Conservation (phyloP, 2,113 vertebrate species). For the Monopterus albus region DNA sequence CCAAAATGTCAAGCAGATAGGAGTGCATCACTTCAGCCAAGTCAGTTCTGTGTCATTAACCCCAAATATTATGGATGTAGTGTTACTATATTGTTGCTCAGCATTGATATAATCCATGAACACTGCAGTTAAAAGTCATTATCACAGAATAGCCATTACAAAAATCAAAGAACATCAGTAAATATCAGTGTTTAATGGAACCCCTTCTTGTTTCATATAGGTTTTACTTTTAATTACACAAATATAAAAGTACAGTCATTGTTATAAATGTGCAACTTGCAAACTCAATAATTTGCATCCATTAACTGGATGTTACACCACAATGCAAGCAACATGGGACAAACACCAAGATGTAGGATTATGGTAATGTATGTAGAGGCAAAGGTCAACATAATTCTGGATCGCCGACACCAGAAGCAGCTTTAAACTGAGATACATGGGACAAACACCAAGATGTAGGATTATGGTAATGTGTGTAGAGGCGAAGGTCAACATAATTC, state of each 20-base stretch:
- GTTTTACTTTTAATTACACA: conserved; percentile 77
- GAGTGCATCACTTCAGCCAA: not conserved
- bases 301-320: conserved; percentile 76
- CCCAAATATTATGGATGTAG: too few relatives aligned
- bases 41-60: not conserved
- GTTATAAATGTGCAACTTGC: conserved; percentile 86
- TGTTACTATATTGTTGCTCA: too few relatives aligned
- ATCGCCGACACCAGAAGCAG: conserved; percentile 40
- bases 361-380: conserved; percentile 22
- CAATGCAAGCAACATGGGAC: conserved; percentile 77
- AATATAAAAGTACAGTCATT: conserved; percentile 87
- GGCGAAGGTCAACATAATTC: conserved; percentile 46
- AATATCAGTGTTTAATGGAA: conserved; percentile 71
- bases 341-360: conserved; percentile 29
- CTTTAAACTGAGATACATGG: too few relatives aligned
- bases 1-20: not conserved
- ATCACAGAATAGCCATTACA: too few relatives aligned
- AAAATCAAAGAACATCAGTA: conserved; percentile 47
- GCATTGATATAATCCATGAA: not conserved
- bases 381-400: conserved; percentile 49
- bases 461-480: conserved; percentile 9
- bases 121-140: not conserved
- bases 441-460: conserved; percentile 44
- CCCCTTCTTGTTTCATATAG: conserved; percentile 59
- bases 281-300: conserved; percentile 82